Base-by-base conservation (phyloP, 1,140 invertebrate genomes). In the Drosophila sp. region DNA sequence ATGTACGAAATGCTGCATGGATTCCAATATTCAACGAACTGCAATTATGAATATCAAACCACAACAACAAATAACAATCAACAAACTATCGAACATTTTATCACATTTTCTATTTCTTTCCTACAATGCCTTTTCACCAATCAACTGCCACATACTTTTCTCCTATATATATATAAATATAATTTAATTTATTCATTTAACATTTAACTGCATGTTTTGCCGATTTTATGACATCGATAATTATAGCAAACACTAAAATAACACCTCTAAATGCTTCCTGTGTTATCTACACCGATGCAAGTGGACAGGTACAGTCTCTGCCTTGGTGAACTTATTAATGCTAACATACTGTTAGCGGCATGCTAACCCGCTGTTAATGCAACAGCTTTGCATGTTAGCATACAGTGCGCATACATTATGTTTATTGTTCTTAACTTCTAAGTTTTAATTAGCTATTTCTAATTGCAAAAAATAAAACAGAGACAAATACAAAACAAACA, bases 221-320 rank as follows among this genome's bases (percentile, higher is more conserved):
- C 27, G 48, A 50, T 41, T 51, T 48, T 51, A 13, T 61, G 46
- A 53, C 46, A 61, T 50, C 61, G 61, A 65, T 36, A 62, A 58
- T 54, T 59, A 58, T 78, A 91, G 90, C 89, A 53, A 72, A 92
- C 92, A 93, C 92, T 93, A 92, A 92, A 94, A 94, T 97, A 92
- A 95, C 96, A 92, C 93, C 96, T 92, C 93, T 94, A 94, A 97
- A 97, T 94, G 96, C 96, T 94, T 95, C 96, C 93, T 97, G 96
- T 95, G 96, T 98, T 94, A 95, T 97, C 94, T 98, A 97, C 95
- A 97, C 96, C 94, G 97, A 97, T 94, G 96, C 96, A 93, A 96
- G 97, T 94, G 96, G 96, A 95, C 97, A 98, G 97, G 97, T 98
- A 97, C 93, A 72, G 71, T 75, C 46, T 75, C 43, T 57, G 58